Percentiles rank a stretch among this genome's conserved stretches.
These are phyloP conservation scores for Meda fulgida DNA, from an alignment of 2,797 vertebrate genomes.

Conservation along the genomic window DNA sequence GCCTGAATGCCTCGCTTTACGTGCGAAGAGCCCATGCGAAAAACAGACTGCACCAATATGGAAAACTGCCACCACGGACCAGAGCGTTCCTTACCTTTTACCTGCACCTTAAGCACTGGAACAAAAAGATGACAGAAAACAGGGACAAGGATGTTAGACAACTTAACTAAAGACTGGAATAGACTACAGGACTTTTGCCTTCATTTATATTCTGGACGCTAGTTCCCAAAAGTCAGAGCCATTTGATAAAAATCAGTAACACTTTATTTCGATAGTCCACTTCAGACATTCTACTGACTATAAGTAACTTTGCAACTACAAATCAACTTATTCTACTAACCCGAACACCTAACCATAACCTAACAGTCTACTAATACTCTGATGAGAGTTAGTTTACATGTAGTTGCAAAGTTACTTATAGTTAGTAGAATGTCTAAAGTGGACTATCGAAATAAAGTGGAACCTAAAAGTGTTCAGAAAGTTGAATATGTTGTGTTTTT, in stretches of 20 bases:
- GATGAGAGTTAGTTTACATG: too few species aligned
- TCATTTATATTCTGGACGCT: neutral
- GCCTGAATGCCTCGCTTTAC: slow-evolving; percentile 80
- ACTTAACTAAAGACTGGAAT: neutral
- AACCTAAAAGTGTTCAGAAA: neutral
- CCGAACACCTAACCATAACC: too few species aligned
- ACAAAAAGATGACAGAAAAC: slow-evolving; percentile 6
- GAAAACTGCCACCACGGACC: slow-evolving; percentile 89
- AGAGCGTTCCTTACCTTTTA: slow-evolving; percentile 80
- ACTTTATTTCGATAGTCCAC: too few species aligned
- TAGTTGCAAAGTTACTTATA: too few species aligned
- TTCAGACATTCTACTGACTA: too few species aligned
- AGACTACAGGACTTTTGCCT: neutral
- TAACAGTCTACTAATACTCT: too few species aligned
- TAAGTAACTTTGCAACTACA: too few species aligned
- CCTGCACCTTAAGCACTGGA: slow-evolving; percentile 85
- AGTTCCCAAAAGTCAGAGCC: neutral
- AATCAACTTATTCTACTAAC: too few species aligned
- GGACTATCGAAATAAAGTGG: too few species aligned
- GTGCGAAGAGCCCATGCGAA: slow-evolving; percentile 75
- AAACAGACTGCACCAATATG: slow-evolving; percentile 82
- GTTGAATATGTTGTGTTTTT: neutral
- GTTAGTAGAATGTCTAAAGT: too few species aligned
- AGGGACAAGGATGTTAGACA: neutral
- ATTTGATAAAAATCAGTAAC: neutral